Conservation (phyloP, 2,888 invertebrate genomes). For the Megastigmus dorsalis region DNA sequence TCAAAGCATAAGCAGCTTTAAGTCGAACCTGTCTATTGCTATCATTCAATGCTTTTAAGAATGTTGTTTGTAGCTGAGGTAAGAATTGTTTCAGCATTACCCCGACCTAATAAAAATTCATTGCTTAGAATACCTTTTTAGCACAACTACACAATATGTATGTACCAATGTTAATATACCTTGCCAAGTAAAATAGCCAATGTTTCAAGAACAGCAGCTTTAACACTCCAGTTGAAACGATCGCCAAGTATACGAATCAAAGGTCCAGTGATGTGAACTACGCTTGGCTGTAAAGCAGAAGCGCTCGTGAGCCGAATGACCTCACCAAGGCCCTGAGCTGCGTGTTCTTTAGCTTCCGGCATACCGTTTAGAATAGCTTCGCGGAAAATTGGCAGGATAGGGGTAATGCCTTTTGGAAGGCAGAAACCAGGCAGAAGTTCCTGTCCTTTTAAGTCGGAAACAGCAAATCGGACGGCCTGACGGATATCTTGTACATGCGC, state of each 20-base stretch:
- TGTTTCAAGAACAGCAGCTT: constrained; percentile 96
- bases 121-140: neutral
- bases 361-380: constrained; percentile 97
- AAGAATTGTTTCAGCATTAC: constrained; percentile 97
- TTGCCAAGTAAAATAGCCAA: constrained; percentile 93
- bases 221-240: constrained; percentile 94
- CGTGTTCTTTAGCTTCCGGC: constrained; percentile 96
- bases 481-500: constrained; percentile 92
- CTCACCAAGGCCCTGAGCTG: constrained; percentile 89
- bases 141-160: too few relatives aligned
- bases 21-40: constrained; percentile 90
- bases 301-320: constrained; percentile 90
- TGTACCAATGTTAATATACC: constrained; percentile 74
- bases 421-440: constrained; percentile 94
- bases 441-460: constrained; percentile 86
- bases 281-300: constrained; percentile 93
- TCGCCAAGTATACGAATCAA: constrained; percentile 97
- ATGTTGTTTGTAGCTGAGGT: constrained; percentile 98
- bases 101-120: constrained; percentile 81
- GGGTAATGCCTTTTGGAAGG: constrained; percentile 93
- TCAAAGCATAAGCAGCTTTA: constrained; percentile 91
- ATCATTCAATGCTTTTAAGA: constrained; percentile 95
- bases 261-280: constrained; percentile 98
- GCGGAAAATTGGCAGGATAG: constrained; percentile 94
- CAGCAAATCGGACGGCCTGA: constrained; percentile 93